phyloP scores from a whole-genome alignment of 2,113 vertebrate genomes.

The Halichoerus grypus region DNA sequence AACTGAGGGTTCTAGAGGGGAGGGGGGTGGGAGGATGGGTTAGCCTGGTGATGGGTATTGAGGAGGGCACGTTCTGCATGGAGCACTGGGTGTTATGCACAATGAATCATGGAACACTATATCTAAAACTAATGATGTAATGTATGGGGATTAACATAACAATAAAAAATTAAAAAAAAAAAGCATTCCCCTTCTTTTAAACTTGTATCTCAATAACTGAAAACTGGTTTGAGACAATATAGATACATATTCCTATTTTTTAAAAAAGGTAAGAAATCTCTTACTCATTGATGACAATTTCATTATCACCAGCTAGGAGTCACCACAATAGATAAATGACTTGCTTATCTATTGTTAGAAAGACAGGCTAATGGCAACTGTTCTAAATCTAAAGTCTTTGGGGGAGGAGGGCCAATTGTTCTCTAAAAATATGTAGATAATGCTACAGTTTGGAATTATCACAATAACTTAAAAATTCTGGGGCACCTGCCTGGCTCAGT shows the following conservation, averaged over 20 bases:
- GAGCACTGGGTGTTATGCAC: too few relatives aligned
- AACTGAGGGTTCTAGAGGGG: too few relatives aligned
- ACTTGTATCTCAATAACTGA: slow-evolving; percentile 8
- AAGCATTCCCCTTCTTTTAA: slow-evolving; percentile 14
- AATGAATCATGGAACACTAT: too few relatives aligned
- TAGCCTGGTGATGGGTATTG: too few relatives aligned
- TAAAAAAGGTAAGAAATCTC: slow-evolving; percentile 24
- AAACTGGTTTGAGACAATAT: background rate
- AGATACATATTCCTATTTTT: background rate
- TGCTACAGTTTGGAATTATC: background rate
- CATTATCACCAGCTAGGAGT: slow-evolving; percentile 10
- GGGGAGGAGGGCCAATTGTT: background rate
- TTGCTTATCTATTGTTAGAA: background rate
- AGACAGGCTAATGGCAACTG: background rate
- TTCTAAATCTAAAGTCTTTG: slow-evolving; percentile 17
- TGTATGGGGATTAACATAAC: too few relatives aligned
- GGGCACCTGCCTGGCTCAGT: background rate
- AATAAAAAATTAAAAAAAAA: background rate
- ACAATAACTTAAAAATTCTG: background rate
- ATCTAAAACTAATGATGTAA: too few relatives aligned
- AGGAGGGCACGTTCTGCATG: too few relatives aligned
- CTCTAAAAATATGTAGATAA: slow-evolving; percentile 19
- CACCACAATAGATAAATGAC: background rate
- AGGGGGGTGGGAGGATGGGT: too few relatives aligned
- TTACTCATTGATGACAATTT: background rate